Evolutionary conservation across 2,888 invertebrate species (phyloP), one percentile per base, ranked within the genome.

Genomic region (Pimpla rufipes): DNA sequence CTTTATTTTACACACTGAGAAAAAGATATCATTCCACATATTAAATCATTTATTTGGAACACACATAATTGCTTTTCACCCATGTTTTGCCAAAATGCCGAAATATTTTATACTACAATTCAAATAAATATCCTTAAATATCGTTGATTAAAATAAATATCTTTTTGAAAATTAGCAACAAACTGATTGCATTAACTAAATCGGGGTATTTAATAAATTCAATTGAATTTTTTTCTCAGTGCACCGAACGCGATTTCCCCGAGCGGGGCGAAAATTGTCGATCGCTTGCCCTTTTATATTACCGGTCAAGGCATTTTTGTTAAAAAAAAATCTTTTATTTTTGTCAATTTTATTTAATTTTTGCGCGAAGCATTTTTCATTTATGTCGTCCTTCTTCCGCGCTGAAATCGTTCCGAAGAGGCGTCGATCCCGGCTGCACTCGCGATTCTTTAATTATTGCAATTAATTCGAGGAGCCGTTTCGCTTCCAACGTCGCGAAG

Each of bases 401-500:
- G 23, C 57, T 57, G 16, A 57, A 57, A 57, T 40, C 70, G 52
- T 52, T 52, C n/a, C 45, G 45, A 73, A 42, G 29, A 29, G 35
- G 57, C 40, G 62, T 37, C 37, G 62, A 62, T 55, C 55, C 29
- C 29, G 57, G 23, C 29, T n/a, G 29, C 7, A 35, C 16, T 62
- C 18, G 62, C 62, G 37, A 40, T 73, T 73, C 42, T 59, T 57
- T 29, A 73, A 73, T 73, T 37, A 37, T n/a, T 62, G 62, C 21
- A 71, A 45, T 57, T 45, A 29, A 35, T 16, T 45, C 16, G 45
- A 55, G 40, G 37, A 59, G 18, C 45, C 21, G 57, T 42, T 45
- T 45, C 71, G 71, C 71, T 73, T 73, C 57, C 71, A 57, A 73
- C 59, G 78, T 74, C 59, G 62, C 47, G 23, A 70, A 45, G 64